Conservation (phyloP, 2,888 invertebrate genomes). For the Microctonus aethiopoides region DNA sequence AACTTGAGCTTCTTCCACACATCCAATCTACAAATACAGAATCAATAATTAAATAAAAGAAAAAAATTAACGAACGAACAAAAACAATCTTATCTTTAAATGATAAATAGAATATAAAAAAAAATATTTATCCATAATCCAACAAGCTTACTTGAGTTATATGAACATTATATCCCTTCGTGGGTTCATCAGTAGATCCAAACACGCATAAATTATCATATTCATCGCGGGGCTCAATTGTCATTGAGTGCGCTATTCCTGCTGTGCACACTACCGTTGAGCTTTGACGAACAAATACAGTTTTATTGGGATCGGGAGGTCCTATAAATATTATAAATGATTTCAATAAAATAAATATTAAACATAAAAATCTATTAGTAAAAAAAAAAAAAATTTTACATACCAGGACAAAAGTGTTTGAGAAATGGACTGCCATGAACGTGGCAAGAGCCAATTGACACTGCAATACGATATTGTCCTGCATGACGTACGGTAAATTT, state of each 20-base stretch:
- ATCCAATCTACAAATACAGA: conserved; percentile 72
- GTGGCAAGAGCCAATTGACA: conserved; percentile 84
- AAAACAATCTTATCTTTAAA: too few species aligned
- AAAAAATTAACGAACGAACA: background rate
- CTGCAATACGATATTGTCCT: conserved; percentile 87
- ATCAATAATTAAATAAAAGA: background rate
- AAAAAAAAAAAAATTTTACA: conserved; percentile 27
- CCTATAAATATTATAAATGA: conserved; percentile 69
- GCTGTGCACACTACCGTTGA: conserved; percentile 88
- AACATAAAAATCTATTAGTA: background rate
- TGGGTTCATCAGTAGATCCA: conserved; percentile 72
- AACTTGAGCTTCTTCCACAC: conserved; percentile 70
- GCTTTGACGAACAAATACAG: conserved; percentile 84
- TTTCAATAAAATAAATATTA: background rate
- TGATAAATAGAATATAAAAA: background rate
- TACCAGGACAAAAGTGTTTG: conserved; percentile 81
- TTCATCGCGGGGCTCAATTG: conserved; percentile 91
- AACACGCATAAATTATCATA: conserved; percentile 87
- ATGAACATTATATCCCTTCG: conserved; percentile 69
- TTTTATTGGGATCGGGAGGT: conserved; percentile 83
- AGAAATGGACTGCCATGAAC: conserved; percentile 89
- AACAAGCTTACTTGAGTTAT: conserved; percentile 62
- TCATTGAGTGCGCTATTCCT: conserved; percentile 79
- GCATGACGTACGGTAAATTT: conserved; percentile 93
- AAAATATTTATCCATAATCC: background rate